Evolutionary conservation across 2,113 vertebrate species (phyloP), one percentile per base, ranked within the genome.

Genomic region (Dolichallabes microphthalmus): DNA sequence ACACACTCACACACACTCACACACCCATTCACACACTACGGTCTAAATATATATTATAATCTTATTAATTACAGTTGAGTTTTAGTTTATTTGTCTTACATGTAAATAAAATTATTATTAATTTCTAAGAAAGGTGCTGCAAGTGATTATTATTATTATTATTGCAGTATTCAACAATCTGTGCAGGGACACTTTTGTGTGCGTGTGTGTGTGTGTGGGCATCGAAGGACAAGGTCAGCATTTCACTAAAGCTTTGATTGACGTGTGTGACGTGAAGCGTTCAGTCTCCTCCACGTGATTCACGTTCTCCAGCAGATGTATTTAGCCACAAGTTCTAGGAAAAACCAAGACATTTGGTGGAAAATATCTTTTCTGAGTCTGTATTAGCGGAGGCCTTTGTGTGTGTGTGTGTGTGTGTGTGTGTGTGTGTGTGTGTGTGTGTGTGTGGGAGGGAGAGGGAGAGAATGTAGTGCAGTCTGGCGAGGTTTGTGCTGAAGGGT

Each of bases 401-500:
- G 85, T 88, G 83, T 82, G 86, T 71, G 57, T 30, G 63, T 88
- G 81, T 79, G 35, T 68, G 83, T 61, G 64, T 27, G 77, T 90
- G 86, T 73, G 73, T 74, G 55, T 84, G 35, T 87, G 20, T 80
- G 69, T 90, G 83, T 86, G 76, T 83, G 57, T 85, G 45, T 71
- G 82, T 60, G 68, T 85, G 68, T 78, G 4, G 39, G n/a, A 69
- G 61, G 13, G 30, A 55, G 35, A 79, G 61, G 64, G 60, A 75
- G 75, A 85, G 61, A 68, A 30, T 82, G 80, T 82, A 82, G 52
- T 85, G 81, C 12, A 58, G 81, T 39, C 84, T 84, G 81, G 68
- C 82, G 60, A 30, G 76, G 87, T 86, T 55, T 82, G 61, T 80
- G 82, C 55, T 89, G 81, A 82, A 85, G 12, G 68, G 93, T 90